These are phyloP conservation scores for Cacoxenus indagator DNA, from an alignment of 2,888 invertebrate genomes.

Conservation along the genomic window DNA sequence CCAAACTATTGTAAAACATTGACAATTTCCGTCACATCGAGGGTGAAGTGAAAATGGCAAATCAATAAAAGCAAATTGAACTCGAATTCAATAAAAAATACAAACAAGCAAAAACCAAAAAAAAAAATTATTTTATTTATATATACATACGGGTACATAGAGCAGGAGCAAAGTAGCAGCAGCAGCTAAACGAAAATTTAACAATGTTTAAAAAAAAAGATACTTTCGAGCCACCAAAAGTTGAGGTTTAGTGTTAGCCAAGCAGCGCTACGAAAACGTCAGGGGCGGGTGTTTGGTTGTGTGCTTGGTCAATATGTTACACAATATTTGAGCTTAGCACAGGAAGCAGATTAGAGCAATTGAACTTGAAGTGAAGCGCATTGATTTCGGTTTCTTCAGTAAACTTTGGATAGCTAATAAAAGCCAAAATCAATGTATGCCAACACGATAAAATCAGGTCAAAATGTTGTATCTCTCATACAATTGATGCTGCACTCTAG, in stretches of 20 bases:
- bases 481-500: neutral
- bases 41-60: constrained; percentile 66
- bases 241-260: constrained; percentile 22
- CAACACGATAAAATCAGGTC: constrained; percentile 54
- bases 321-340: constrained; percentile 57
- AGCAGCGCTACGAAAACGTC: no score
- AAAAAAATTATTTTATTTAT: constrained; percentile 20
- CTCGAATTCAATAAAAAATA: constrained; percentile 62
- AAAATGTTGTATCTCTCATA: constrained; percentile 23
- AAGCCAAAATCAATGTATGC: constrained; percentile 59
- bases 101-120: constrained; percentile 10
- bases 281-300: no score
- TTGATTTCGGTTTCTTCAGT: constrained; percentile 33
- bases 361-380: constrained; percentile 47
- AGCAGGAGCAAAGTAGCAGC: neutral
- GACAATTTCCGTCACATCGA: constrained; percentile 66
- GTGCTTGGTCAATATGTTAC: constrained; percentile 4
- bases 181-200: constrained; percentile 52
- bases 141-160: neutral
- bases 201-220: constrained; percentile 63
- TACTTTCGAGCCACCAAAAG: constrained; percentile 33
- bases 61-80: constrained; percentile 69
- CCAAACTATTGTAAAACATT: constrained; percentile 65
- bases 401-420: constrained; percentile 50
- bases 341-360: constrained; percentile 55